These are phyloP conservation scores for Gastracanthus pulcherrimus DNA, from an alignment of 2,888 invertebrate species.

Conservation along the genomic window DNA sequence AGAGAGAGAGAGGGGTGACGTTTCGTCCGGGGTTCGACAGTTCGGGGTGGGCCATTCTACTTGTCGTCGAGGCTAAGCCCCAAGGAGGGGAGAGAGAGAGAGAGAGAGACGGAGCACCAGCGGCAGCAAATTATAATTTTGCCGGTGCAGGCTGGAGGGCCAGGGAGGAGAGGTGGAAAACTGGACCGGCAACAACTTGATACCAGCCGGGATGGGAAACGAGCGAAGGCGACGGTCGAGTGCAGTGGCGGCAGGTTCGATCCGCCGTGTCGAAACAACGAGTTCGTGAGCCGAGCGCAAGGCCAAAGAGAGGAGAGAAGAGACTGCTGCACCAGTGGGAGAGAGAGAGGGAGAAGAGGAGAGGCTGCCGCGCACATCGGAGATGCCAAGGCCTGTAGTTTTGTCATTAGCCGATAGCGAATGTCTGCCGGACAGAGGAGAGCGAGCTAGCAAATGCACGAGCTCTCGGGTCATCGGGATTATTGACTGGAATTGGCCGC, in stretches of 20 bases:
- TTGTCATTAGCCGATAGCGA: constrained; percentile 77
- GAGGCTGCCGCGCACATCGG: constrained; percentile 55
- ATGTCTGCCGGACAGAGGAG: constrained; percentile 72
- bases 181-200: constrained; percentile 76
- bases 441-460: constrained; percentile 58
- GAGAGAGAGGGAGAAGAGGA: constrained; percentile 9
- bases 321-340: constrained; percentile 24
- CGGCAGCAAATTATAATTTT: constrained; percentile 77
- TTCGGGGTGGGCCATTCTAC: constrained; percentile 61
- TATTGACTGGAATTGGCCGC: constrained; percentile 76
- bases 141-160: constrained; percentile 59
- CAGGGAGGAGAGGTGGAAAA: constrained; percentile 49
- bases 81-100: constrained; percentile 50
- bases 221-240: constrained; percentile 44
- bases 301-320: constrained; percentile 45
- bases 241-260: constrained; percentile 44
- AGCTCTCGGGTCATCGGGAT: constrained; percentile 70
- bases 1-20: constrained; percentile 42
- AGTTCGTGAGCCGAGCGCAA: constrained; percentile 35
- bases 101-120: too few relatives aligned
- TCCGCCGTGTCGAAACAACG: constrained; percentile 54
- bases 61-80: not conserved
- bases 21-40: constrained; percentile 39
- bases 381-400: constrained; percentile 75
- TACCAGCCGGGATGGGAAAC: too few relatives aligned